A percentile compares a stretch with the other conserved stretches of the same genome.
These are phyloP conservation scores for Leptosomus discolor DNA, from an alignment of 2,113 vertebrate species.

Conservation along the genomic window DNA sequence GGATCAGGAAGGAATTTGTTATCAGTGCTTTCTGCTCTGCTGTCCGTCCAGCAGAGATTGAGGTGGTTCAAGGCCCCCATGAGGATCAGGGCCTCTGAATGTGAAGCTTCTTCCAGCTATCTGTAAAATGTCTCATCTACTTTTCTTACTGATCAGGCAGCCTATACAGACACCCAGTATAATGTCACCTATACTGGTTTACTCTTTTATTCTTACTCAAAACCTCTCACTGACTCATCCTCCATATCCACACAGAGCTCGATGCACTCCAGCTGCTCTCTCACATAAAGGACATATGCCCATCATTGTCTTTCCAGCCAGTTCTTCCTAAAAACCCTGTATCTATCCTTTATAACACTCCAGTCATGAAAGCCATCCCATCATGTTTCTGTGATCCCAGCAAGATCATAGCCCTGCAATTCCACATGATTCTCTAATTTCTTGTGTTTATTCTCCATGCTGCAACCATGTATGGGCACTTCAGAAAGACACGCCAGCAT, in stretches of 20 bases:
- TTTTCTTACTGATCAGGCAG: not conserved
- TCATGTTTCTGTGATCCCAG: not conserved
- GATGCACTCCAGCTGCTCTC: not conserved
- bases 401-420: not conserved
- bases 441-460: not conserved
- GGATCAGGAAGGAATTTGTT: not conserved
- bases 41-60: fast-evolving
- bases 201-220: not conserved
- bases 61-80: not conserved
- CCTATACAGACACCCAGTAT: not conserved
- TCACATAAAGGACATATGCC: not conserved
- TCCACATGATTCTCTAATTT: not conserved
- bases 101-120: not conserved
- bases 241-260: not conserved
- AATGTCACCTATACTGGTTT: too few species aligned
- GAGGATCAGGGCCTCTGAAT: not conserved
- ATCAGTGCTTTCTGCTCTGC: not conserved
- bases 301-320: not conserved
- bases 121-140: not conserved
- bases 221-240: not conserved
- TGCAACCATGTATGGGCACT: not conserved
- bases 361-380: not conserved
- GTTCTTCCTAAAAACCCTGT: not conserved
- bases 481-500: not conserved
- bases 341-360: not conserved